These are phyloP conservation scores for Rhea pennata DNA, from an alignment of 2,113 vertebrate genomes.

Conservation along the genomic window DNA sequence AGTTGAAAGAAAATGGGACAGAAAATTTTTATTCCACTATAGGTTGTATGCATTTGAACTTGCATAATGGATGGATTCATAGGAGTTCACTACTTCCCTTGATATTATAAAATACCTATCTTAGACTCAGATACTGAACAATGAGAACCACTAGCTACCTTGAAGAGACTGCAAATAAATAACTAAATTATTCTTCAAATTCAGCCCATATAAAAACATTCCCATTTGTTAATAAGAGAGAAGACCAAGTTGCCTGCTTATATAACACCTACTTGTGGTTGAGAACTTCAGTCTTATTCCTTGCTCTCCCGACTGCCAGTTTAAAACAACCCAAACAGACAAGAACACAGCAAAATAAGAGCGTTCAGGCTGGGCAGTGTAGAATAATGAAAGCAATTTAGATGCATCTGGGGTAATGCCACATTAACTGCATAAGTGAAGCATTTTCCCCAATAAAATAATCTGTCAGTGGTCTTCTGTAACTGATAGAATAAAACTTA, in stretches of 20 bases:
- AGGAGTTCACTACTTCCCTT: background rate
- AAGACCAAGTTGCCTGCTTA: background rate
- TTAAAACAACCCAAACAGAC: background rate
- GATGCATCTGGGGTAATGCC: conserved; percentile 38
- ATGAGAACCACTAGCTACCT: background rate
- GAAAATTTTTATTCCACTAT: background rate
- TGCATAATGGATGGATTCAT: background rate
- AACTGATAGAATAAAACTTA: background rate
- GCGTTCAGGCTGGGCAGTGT: background rate
- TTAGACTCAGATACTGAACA: background rate
- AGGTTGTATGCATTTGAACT: background rate
- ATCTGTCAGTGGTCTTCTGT: background rate
- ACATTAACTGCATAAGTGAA: conserved; percentile 45
- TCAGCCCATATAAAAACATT: background rate
- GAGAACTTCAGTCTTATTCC: background rate
- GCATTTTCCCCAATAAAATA: background rate
- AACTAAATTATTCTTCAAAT: background rate
- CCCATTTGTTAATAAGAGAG: background rate
- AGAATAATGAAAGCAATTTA: conserved; percentile 62
- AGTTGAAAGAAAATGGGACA: background rate
- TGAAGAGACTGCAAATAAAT: background rate
- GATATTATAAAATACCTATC: background rate
- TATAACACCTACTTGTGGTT: background rate
- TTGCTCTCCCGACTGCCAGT: background rate
- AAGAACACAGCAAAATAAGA: background rate